Evolutionary conservation across 2,113 vertebrate genomes (phyloP).

Genomic region (Mirounga angustirostris): DNA sequence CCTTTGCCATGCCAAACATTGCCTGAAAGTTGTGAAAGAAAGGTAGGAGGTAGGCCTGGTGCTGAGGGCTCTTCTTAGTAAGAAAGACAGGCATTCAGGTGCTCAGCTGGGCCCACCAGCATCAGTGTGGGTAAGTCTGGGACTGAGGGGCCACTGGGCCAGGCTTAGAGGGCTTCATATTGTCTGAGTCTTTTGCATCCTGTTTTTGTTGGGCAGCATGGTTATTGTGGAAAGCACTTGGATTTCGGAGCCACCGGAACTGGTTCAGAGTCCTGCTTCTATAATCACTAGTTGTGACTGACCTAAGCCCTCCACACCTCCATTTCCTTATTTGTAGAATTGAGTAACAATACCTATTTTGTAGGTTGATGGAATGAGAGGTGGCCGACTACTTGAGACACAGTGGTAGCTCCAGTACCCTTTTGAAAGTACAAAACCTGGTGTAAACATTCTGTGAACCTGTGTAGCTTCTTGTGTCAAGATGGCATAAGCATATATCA

Average conservation of each 20-base stretch:
- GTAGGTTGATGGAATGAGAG: constrained; percentile 8
- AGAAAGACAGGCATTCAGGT: not conserved
- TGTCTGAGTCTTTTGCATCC: constrained; percentile 34
- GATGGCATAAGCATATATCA: not conserved
- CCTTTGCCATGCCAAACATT: not conserved
- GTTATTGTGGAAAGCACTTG: constrained; percentile 31
- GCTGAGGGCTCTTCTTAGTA: not conserved
- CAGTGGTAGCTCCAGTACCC: not conserved
- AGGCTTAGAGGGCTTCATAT: not conserved
- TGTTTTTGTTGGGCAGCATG: not conserved
- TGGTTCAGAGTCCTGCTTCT: not conserved
- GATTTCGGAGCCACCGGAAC: constrained; percentile 20
- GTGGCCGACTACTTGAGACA: not conserved
- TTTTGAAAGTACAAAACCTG: not conserved
- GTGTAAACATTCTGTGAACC: not conserved
- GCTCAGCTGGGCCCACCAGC: not conserved
- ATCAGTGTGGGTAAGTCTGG: not conserved
- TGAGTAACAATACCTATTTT: not conserved
- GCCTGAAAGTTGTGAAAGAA: not conserved
- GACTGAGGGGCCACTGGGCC: not conserved
- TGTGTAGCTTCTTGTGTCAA: constrained; percentile 6
- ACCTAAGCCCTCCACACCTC: not conserved
- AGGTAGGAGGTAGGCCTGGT: not conserved
- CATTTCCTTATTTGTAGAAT: not conserved
- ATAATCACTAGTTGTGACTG: not conserved